phyloP scores from a whole-genome alignment of 1,140 invertebrate species.

The Bombus huntii region DNA sequence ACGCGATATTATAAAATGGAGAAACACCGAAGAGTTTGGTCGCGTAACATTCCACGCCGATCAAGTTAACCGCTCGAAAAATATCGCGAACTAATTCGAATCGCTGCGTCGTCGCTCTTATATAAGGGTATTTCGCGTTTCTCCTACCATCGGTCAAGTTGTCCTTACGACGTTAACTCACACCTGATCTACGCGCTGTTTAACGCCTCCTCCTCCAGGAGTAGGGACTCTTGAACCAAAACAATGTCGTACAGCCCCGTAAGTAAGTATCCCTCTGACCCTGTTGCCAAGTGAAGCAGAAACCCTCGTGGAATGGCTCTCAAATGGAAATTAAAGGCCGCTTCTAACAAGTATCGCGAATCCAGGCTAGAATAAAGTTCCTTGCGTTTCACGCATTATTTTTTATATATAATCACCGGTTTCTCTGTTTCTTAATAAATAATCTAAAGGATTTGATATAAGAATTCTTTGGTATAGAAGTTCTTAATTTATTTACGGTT shows the following conservation, averaged over 20 bases:
- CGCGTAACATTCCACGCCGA: neutral
- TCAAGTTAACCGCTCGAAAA: slow-evolving; percentile 38
- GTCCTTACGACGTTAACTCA: slow-evolving; percentile 60
- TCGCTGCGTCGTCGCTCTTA: slow-evolving; percentile 47
- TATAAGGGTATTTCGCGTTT: slow-evolving; percentile 59
- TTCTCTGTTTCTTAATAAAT: neutral
- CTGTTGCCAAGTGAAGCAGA: slow-evolving; percentile 77
- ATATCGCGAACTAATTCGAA: slow-evolving; percentile 52
- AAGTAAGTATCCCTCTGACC: slow-evolving; percentile 81
- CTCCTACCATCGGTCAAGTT: slow-evolving; percentile 52
- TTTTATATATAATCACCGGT: neutral
- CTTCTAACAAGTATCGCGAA: neutral
- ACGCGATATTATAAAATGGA: too few species aligned
- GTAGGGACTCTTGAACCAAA: slow-evolving; percentile 76
- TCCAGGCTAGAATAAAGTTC: neutral
- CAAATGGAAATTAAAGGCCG: slow-evolving; percentile 15
- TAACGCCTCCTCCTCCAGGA: slow-evolving; percentile 73
- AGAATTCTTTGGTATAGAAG: neutral
- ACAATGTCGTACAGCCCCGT: slow-evolving; percentile 79
- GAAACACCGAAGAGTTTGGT: neutral
- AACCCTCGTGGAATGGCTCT: slow-evolving; percentile 53
- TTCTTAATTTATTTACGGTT: neutral
- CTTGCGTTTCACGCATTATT: too few species aligned
- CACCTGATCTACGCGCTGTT: slow-evolving; percentile 81
- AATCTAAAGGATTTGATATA: neutral